Percentiles rank a stretch among this genome's conserved stretches.
Conservation (phyloP, 2,113 vertebrate species). For the Urocitellus parryii region DNA sequence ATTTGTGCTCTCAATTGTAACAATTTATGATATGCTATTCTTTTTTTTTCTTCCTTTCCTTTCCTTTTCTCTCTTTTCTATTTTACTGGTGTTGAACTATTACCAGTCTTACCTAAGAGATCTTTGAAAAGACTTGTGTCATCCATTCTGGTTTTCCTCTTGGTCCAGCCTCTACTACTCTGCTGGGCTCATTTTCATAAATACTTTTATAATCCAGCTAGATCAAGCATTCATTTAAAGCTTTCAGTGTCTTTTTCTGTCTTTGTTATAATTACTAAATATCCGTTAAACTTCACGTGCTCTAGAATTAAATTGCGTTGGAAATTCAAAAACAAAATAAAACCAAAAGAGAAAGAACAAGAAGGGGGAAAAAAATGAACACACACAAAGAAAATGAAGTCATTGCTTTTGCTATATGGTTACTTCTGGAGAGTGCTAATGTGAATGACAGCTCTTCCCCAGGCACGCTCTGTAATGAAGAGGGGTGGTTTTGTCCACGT, state of each 20-base stretch:
- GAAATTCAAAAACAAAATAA: conserved; percentile 25
- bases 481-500: not conserved
- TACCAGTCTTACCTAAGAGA: not conserved
- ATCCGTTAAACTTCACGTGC: not conserved
- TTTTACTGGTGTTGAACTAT: not conserved
- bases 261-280: conserved; percentile 41
- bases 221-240: not conserved
- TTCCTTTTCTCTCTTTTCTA: not conserved
- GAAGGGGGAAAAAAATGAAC: not conserved
- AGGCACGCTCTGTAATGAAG: not conserved
- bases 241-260: not conserved
- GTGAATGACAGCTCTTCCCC: not conserved
- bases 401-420: not conserved
- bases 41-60: too few relatives aligned
- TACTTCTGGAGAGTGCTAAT: not conserved
- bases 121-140: not conserved
- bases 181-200: not conserved
- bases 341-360: not conserved
- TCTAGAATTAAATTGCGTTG: conserved; percentile 25
- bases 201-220: not conserved
- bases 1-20: not conserved
- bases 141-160: not conserved
- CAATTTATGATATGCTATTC: not conserved
- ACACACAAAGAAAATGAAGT: not conserved
- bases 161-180: not conserved